phyloP scores from a whole-genome alignment of 2,797 vertebrate species.

The Lagodon rhomboides region DNA sequence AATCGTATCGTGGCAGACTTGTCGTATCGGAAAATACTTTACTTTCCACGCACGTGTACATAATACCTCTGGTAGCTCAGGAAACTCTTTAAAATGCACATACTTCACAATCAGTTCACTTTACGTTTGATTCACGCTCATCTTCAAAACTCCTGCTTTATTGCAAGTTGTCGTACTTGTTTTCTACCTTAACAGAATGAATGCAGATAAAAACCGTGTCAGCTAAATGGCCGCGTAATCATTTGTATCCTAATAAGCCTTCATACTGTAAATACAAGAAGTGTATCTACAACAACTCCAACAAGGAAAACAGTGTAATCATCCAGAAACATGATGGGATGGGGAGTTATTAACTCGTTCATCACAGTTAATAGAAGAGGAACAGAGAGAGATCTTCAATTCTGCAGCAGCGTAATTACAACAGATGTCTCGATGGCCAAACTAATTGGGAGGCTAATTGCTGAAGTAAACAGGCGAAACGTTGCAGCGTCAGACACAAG shows the following conservation, averaged over 20 bases:
- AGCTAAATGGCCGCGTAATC: neutral
- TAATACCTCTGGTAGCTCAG: neutral
- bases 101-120: neutral
- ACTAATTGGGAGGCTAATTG: conserved; percentile 24
- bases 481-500: neutral
- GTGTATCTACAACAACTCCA: neutral
- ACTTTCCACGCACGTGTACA: no score
- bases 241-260: neutral
- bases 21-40: no score
- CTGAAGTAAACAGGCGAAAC: conserved; percentile 18
- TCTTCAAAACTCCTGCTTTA: neutral
- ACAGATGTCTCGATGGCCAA: conserved; percentile 8
- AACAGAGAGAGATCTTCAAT: neutral
- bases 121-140: fast-evolving
- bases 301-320: neutral
- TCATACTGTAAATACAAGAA: neutral
- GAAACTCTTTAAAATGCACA: neutral
- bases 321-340: neutral
- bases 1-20: no score
- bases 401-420: conserved; percentile 20
- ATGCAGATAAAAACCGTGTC: neutral
- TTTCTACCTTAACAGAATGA: neutral
- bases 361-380: no score
- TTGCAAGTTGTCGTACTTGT: neutral
- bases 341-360: neutral